phyloP scores from a whole-genome alignment of 2,888 invertebrate genomes.

The Cheilosia pagana region DNA sequence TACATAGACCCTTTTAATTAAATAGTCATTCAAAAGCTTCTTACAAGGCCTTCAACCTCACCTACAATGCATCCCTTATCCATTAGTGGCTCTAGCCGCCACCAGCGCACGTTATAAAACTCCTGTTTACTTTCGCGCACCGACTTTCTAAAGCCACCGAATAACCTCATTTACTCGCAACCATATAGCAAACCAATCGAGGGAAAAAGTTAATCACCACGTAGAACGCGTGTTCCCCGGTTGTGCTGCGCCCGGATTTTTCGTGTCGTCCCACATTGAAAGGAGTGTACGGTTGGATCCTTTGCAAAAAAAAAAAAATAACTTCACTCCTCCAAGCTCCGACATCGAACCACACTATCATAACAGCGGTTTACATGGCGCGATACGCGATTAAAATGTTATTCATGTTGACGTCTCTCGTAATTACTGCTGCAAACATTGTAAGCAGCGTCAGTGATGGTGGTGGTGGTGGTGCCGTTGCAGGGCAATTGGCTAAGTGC shows the following conservation, averaged over 20 bases:
- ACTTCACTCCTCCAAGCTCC: conserved; percentile 18
- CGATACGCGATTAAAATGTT: conserved; percentile 64
- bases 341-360: conserved; percentile 21
- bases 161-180: conserved; percentile 25
- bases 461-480: not conserved
- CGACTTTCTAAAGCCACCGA: conserved; percentile 9
- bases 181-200: conserved; percentile 8
- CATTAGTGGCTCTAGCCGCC: not conserved
- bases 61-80: not conserved
- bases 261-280: conserved; percentile 14
- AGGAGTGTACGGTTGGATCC: conserved; percentile 5
- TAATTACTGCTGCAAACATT: conserved; percentile 43
- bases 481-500: conserved; percentile 33
- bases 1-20: not conserved
- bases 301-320: conserved; percentile 7
- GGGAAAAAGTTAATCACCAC: conserved; percentile 46
- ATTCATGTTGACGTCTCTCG: conserved; percentile 48
- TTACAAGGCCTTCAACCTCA: not conserved
- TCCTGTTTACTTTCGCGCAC: conserved; percentile 19
- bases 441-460: not conserved
- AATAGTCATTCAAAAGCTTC: not conserved
- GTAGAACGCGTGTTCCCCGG: conserved; percentile 13
- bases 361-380: conserved; percentile 41
- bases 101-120: too few relatives aligned
- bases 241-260: conserved; percentile 28